phyloP scores from a whole-genome alignment of 2,797 vertebrate species.

The Smutsia gigantea region DNA sequence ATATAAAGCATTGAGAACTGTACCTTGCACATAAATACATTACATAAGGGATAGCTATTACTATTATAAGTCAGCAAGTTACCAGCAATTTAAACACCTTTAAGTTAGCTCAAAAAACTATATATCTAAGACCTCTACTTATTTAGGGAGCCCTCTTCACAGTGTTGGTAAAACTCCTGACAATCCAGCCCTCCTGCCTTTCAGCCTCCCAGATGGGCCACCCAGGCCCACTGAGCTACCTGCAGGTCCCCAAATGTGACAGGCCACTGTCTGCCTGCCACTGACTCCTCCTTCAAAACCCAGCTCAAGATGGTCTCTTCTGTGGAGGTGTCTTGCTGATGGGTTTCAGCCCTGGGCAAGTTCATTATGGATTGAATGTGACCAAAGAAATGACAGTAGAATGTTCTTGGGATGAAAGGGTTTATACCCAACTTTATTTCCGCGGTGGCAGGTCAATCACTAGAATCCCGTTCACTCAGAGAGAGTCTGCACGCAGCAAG shows the following conservation, averaged over 20 bases:
- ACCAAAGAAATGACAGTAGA: too few species aligned
- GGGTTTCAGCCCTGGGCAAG: too few species aligned
- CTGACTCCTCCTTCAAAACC: background rate
- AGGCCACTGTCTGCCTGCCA: background rate
- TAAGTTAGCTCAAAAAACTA: background rate
- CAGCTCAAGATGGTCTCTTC: background rate
- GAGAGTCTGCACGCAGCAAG: too few species aligned
- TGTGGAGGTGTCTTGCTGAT: too few species aligned
- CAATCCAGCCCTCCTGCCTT: background rate
- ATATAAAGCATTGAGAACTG: background rate
- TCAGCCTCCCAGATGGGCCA: background rate
- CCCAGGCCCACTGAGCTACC: background rate
- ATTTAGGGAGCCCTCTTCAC: background rate
- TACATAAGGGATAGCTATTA: background rate
- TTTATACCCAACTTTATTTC: too few species aligned
- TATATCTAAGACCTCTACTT: background rate
- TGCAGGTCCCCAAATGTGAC: background rate
- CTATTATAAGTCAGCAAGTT: background rate
- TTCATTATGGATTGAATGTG: too few species aligned
- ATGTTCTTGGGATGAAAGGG: too few species aligned
- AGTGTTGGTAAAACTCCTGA: background rate
- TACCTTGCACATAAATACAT: background rate
- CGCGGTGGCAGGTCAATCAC: too few species aligned
- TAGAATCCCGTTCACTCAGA: too few species aligned
- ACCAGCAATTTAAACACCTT: slow-evolving; percentile 8